Evolutionary conservation across 2,113 vertebrate genomes (phyloP).

Genomic region (Potamarius usumacintae): DNA sequence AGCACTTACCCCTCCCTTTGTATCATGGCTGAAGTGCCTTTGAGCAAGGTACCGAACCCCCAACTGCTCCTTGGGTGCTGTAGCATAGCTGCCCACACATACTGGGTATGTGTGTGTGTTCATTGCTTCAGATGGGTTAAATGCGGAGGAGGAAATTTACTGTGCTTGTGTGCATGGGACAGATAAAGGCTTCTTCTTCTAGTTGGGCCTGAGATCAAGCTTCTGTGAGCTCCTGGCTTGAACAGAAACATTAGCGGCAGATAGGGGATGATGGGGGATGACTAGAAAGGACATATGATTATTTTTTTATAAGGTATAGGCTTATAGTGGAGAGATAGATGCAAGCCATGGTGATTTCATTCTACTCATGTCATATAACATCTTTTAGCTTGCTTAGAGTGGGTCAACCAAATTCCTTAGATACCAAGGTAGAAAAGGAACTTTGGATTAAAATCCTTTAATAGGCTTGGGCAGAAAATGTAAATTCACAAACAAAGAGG

Average conservation of each 20-base stretch:
- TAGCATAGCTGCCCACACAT: too few species aligned
- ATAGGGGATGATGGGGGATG: conserved; percentile 3
- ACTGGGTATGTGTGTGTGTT: too few species aligned
- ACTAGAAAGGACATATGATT: conserved; percentile 35
- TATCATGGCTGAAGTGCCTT: too few species aligned
- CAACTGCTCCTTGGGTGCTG: too few species aligned
- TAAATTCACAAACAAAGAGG: conserved; percentile 19
- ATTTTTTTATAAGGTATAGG: conserved; percentile 58
- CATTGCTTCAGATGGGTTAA: too few species aligned
- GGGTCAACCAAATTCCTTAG: not conserved
- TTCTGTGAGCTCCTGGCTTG: conserved; percentile 25
- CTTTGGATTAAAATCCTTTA: conserved; percentile 11
- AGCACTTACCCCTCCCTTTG: too few species aligned
- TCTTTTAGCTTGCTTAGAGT: not conserved
- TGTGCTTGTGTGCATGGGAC: too few species aligned
- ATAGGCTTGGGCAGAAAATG: conserved; percentile 6
- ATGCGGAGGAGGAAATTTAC: too few species aligned
- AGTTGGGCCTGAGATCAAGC: not conserved
- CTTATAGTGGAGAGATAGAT: not conserved
- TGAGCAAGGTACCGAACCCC: too few species aligned
- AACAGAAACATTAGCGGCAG: conserved; percentile 56
- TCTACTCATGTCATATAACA: not conserved
- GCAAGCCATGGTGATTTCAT: conserved; percentile 41
- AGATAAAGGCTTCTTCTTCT: too few species aligned
- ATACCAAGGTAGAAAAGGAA: conserved; percentile 4